Conservation (phyloP, 2,888 invertebrate species). For the Cactoblastis cactorum region DNA sequence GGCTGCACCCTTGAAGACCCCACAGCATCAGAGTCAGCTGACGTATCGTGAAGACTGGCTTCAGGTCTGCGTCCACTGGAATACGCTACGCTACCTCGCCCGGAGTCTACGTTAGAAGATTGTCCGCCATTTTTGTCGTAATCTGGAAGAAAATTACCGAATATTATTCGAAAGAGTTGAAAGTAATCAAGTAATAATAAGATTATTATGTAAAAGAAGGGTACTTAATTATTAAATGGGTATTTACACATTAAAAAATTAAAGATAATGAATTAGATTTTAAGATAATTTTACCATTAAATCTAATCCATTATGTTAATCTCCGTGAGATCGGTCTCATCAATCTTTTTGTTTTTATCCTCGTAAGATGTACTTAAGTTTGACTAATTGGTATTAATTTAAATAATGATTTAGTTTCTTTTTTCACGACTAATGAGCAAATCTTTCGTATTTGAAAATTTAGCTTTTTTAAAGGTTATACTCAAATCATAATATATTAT, state of each 20-base stretch:
- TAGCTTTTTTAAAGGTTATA: too few relatives aligned
- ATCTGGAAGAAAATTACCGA: slow-evolving; percentile 79
- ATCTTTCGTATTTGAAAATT: too few relatives aligned
- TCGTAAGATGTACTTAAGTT: not conserved
- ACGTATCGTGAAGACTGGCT: slow-evolving; percentile 75
- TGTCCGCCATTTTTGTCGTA: slow-evolving; percentile 87
- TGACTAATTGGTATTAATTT: not conserved
- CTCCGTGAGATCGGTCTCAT: slow-evolving; percentile 2
- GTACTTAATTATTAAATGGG: too few relatives aligned
- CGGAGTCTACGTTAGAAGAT: slow-evolving; percentile 88
- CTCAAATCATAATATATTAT: not conserved
- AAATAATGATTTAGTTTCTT: not conserved
- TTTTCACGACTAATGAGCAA: too few relatives aligned
- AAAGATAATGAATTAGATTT: too few relatives aligned
- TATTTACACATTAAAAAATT: too few relatives aligned
- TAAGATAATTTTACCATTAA: not conserved
- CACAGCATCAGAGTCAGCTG: slow-evolving; percentile 79
- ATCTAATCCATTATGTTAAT: not conserved
- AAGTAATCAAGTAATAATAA: too few relatives aligned
- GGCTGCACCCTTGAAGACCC: slow-evolving; percentile 43
- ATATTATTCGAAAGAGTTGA: too few relatives aligned
- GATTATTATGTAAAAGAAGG: too few relatives aligned
- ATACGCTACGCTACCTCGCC: slow-evolving; percentile 89
- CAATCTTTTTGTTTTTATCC: not conserved
- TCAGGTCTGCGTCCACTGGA: slow-evolving; percentile 84